Base-by-base conservation (phyloP, 1,140 invertebrate genomes). In the Drosophila biarmipes region DNA sequence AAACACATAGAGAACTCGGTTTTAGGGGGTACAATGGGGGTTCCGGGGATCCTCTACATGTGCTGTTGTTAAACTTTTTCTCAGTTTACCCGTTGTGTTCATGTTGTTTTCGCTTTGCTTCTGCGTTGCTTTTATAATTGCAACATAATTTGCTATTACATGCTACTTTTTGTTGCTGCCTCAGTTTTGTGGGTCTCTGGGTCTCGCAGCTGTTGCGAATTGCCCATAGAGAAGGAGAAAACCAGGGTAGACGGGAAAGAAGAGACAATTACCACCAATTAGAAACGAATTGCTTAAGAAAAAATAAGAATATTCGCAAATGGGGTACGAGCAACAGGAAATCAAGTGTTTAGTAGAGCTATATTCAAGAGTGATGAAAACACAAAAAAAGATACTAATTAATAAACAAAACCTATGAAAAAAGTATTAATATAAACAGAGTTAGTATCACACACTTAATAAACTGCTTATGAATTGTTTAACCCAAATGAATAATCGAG, bases 111-210 rank as follows among this genome's bases (percentile, higher is more conserved):
- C 74, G 68, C 73, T 61, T 87, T 78, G 58, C 78, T 86, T 69
- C 79, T 77, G 73, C 71, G 80, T 59, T 85, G 80, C 80, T 86
- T 87, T 89, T 87, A 79, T 89, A 87, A 87, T 87, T 87, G 82
- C 82, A 87, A 82, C 82, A 87, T 87, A 87, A 87, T 89, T 87
- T 89, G 82, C 82, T 78, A 87, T 89, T 89, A 87, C 84, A 87
- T 76, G 84, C 82, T 72, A 64, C 61, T 78, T 77, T 43, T 68
- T 73, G 31, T 76, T 84, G 57, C 48, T 74, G 38, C 66, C 49
- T 78, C 37, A 76, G 79, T 79, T 87, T 87, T 89, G 82, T 87
- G 80, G 82, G 82, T 87, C 82, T 87, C 78, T 87, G 58, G 82
- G 82, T 87, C 82, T 87, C 69, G 61, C 84, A 87, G 82, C 82